These are phyloP conservation scores for Rhynchophorus ferrugineus DNA, from an alignment of 1,140 invertebrate species.

Conservation along the genomic window DNA sequence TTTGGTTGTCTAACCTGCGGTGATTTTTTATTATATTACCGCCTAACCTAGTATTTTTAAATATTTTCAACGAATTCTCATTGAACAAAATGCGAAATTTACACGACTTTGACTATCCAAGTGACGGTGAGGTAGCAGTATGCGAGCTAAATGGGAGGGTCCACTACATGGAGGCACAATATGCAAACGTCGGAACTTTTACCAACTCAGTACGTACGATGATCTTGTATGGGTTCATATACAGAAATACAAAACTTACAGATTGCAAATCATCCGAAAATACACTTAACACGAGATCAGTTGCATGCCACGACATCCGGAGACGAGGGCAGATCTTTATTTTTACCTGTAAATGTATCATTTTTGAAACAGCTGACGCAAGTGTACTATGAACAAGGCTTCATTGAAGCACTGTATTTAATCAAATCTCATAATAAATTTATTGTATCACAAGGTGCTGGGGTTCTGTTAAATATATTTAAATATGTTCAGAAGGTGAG, in stretches of 20 bases:
- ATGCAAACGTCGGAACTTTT: constrained; percentile 32
- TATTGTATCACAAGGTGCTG: constrained; percentile 36
- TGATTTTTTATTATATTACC: neutral
- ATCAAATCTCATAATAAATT: constrained; percentile 42
- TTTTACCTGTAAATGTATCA: constrained; percentile 43
- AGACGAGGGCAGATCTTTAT: constrained; percentile 36
- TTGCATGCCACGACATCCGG: constrained; percentile 30
- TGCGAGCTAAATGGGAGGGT: constrained; percentile 38
- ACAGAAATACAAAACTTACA: constrained; percentile 21
- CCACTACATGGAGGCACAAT: constrained; percentile 31
- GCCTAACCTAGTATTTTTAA: constrained; percentile 1
- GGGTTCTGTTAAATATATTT: constrained; percentile 33
- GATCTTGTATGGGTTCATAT: neutral
- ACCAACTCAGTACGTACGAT: constrained; percentile 33
- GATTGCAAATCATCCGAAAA: constrained; percentile 36
- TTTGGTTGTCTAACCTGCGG: neutral
- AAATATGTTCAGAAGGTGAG: constrained; percentile 33
- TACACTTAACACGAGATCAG: constrained; percentile 37
- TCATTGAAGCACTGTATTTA: constrained; percentile 46
- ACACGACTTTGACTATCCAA: constrained; percentile 28
- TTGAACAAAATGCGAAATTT: constrained; percentile 31
- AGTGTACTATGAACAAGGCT: constrained; percentile 50
- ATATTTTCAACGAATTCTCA: neutral
- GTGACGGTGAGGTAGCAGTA: constrained; percentile 30
- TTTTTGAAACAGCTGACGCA: constrained; percentile 44